phyloP scores from a whole-genome alignment of 2,888 invertebrate species.

The Drosophila planitibia region DNA sequence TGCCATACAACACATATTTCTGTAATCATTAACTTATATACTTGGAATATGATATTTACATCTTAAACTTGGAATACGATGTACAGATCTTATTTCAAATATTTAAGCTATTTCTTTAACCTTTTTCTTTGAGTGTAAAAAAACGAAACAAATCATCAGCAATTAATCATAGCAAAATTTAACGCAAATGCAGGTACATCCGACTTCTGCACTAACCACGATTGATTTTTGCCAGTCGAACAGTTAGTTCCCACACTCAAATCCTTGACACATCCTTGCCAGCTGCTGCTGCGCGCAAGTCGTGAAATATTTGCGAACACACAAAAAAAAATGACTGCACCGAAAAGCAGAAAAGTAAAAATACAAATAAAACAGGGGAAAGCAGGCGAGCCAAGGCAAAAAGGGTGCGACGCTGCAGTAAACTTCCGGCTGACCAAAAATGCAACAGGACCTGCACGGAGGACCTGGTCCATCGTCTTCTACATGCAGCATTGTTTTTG shows the following conservation, averaged over 20 bases:
- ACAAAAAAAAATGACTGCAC: slow-evolving; percentile 53
- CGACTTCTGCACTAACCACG: slow-evolving; percentile 60
- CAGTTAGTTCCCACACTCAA: slow-evolving; percentile 62
- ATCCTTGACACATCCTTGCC: slow-evolving; percentile 43
- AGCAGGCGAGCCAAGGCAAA: slow-evolving; percentile 35
- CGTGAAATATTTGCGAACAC: slow-evolving; percentile 76
- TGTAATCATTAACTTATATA: neutral
- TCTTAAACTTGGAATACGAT: neutral
- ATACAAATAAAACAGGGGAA: slow-evolving; percentile 42
- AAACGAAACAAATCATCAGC: slow-evolving; percentile 4
- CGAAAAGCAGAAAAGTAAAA: slow-evolving; percentile 28
- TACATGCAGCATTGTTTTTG: slow-evolving; percentile 46
- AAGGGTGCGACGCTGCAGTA: slow-evolving; percentile 77
- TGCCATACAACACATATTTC: neutral
- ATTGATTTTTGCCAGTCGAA: slow-evolving; percentile 69
- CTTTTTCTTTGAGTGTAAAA: neutral
- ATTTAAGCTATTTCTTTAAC: neutral
- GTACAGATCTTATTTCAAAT: neutral
- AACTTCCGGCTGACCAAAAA: slow-evolving; percentile 76
- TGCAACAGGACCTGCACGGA: slow-evolving; percentile 72
- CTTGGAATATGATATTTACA: neutral
- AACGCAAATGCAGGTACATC: slow-evolving; percentile 60
- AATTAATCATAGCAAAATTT: slow-evolving; percentile 60
- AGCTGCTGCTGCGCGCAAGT: slow-evolving; percentile 60
- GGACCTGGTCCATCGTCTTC: slow-evolving; percentile 51